These are phyloP conservation scores for Clivina fossor DNA, from an alignment of 2,888 invertebrate species.

Conservation along the genomic window DNA sequence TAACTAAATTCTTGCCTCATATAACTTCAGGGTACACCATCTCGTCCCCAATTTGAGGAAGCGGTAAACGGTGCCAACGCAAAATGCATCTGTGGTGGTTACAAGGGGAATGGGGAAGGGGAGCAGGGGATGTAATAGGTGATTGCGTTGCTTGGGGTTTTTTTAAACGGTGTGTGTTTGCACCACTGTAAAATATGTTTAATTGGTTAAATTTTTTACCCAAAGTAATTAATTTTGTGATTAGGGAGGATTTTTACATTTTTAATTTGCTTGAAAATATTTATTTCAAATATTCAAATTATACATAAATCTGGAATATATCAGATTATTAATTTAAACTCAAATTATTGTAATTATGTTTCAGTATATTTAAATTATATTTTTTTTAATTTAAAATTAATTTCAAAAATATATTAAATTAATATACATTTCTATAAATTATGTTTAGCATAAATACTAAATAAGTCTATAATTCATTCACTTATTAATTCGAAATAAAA, in stretches of 20 bases:
- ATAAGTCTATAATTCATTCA: too few species aligned
- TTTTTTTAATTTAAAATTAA: too few species aligned
- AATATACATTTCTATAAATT: too few species aligned
- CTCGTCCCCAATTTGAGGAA: slow-evolving; percentile 25
- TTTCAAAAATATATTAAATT: too few species aligned
- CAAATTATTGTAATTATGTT: too few species aligned
- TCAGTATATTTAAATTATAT: too few species aligned
- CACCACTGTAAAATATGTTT: slow-evolving; percentile 28
- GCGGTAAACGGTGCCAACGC: slow-evolving; percentile 10
- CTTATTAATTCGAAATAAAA: too few species aligned
- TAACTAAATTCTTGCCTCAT: slow-evolving; percentile 54
- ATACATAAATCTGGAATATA: too few species aligned
- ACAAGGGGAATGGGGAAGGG: not conserved
- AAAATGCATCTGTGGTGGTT: too few species aligned
- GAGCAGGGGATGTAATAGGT: not conserved
- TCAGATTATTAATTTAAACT: too few species aligned
- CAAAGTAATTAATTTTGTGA: slow-evolving; percentile 26
- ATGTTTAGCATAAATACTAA: too few species aligned
- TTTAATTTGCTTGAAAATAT: slow-evolving; percentile 3
- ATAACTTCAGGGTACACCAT: slow-evolving; percentile 46
- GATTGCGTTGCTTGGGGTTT: not conserved
- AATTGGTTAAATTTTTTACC: slow-evolving; percentile 25
- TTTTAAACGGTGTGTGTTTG: slow-evolving; percentile 11
- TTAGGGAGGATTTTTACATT: slow-evolving; percentile 1
- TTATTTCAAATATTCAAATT: too few species aligned